These are phyloP conservation scores for Cirrhinus mrigala DNA, from an alignment of 2,797 vertebrate genomes.

Conservation along the genomic window DNA sequence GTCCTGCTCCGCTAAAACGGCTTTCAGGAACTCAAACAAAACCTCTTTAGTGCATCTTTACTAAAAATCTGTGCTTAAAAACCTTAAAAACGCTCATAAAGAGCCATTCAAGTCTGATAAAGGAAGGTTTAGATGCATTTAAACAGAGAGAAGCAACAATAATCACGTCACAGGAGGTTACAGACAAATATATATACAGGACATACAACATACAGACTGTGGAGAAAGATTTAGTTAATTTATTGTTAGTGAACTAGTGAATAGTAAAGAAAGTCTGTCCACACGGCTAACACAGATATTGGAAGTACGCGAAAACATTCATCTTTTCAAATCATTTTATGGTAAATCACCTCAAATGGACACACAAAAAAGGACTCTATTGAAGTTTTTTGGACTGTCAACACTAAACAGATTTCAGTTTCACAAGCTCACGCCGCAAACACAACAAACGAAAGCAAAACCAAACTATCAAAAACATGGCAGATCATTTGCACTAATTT, in stretches of 20 bases:
- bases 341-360: constrained; percentile 25
- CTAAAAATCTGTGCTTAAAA: background rate
- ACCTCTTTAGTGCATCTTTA: background rate
- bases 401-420: background rate
- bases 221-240: background rate
- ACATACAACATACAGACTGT: background rate
- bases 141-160: background rate
- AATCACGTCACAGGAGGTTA: background rate
- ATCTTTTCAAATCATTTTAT: background rate
- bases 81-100: background rate
- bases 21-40: constrained; percentile 13
- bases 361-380: background rate
- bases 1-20: constrained; percentile 19
- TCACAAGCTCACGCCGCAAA: constrained; percentile 19
- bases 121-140: background rate
- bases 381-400: background rate
- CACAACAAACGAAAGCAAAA: constrained; percentile 1
- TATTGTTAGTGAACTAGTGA: constrained; percentile 7
- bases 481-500: constrained; percentile 12
- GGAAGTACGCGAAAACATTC: background rate
- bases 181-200: background rate
- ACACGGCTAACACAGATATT: background rate
- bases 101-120: background rate
- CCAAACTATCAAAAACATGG: constrained; percentile 28
- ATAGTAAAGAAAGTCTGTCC: background rate